Conservation (phyloP, 2,113 vertebrate genomes). For the Neolamprologus tretocephalus region DNA sequence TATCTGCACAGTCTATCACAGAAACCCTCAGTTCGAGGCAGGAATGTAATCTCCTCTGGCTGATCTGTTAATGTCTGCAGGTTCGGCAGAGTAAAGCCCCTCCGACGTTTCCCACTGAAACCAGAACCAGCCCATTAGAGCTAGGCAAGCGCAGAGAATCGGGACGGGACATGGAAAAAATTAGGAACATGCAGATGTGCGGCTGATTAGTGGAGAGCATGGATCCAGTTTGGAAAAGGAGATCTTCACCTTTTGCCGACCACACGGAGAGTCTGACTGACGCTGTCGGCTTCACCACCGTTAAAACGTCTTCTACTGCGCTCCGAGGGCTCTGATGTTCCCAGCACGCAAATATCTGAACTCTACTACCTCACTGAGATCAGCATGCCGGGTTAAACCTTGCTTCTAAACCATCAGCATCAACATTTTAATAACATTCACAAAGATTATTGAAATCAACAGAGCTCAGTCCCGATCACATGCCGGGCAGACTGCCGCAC, state of each 20-base stretch:
- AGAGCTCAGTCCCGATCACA: neutral
- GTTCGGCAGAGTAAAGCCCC: neutral
- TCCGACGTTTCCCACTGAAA: neutral
- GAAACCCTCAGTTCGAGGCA: neutral
- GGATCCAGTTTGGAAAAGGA: constrained; percentile 23
- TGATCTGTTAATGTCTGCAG: constrained; percentile 22
- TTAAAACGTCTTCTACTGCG: neutral
- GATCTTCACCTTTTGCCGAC: constrained; percentile 10
- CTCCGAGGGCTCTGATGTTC: neutral
- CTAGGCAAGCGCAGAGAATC: neutral
- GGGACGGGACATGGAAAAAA: constrained; percentile 79
- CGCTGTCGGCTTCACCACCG: neutral
- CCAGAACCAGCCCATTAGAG: neutral
- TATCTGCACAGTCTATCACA: neutral
- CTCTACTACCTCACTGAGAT: neutral
- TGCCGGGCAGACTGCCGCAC: neutral
- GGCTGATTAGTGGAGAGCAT: constrained; percentile 27
- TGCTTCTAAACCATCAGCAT: neutral
- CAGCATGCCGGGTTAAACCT: neutral
- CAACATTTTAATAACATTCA: neutral
- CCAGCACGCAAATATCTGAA: neutral
- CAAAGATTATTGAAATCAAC: neutral
- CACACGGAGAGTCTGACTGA: neutral
- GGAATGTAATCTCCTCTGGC: neutral
- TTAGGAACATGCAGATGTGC: constrained; percentile 59